Conservation (phyloP, 2,888 invertebrate genomes). For the Drosophila acutilabella region DNA sequence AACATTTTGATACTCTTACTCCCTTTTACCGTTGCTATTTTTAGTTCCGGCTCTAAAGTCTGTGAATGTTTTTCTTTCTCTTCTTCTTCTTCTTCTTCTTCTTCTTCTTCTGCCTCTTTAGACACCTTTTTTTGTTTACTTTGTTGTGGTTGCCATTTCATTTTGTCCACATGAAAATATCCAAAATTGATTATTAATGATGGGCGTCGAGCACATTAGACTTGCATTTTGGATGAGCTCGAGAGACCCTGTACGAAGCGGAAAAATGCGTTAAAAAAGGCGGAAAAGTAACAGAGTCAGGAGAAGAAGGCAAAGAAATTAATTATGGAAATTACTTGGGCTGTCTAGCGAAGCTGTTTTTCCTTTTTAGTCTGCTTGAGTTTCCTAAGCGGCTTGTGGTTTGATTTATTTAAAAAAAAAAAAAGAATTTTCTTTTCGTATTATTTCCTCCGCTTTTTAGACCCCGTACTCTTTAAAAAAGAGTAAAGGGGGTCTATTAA, state of each 20-base stretch:
- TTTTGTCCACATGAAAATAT: constrained; percentile 11
- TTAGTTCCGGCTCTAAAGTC: constrained; percentile 5
- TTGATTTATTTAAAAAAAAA: constrained; percentile 65
- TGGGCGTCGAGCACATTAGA: constrained; percentile 33
- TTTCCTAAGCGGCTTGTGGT: constrained; percentile 73
- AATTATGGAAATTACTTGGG: constrained; percentile 83
- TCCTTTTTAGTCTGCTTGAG: not conserved
- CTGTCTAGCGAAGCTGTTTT: constrained; percentile 27
- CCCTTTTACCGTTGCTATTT: constrained; percentile 15
- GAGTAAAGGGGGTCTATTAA: too few species aligned
- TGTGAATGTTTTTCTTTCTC: not conserved
- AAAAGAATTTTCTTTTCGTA: constrained; percentile 46
- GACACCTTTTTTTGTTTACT: not conserved
- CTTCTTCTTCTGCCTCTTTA: not conserved
- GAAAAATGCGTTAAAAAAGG: constrained; percentile 68
- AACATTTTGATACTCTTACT: not conserved
- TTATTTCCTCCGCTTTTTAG: constrained; percentile 23
- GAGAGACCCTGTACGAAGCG: not conserved
- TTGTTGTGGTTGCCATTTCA: not conserved
- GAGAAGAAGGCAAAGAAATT: constrained; percentile 76
- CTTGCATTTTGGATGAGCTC: constrained; percentile 15
- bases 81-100: not conserved
- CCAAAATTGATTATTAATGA: constrained; percentile 78
- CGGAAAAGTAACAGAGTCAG: constrained; percentile 39
- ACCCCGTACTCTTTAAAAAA: too few species aligned